Conservation (phyloP, 2,888 invertebrate species). For the Drosophila mimica region DNA sequence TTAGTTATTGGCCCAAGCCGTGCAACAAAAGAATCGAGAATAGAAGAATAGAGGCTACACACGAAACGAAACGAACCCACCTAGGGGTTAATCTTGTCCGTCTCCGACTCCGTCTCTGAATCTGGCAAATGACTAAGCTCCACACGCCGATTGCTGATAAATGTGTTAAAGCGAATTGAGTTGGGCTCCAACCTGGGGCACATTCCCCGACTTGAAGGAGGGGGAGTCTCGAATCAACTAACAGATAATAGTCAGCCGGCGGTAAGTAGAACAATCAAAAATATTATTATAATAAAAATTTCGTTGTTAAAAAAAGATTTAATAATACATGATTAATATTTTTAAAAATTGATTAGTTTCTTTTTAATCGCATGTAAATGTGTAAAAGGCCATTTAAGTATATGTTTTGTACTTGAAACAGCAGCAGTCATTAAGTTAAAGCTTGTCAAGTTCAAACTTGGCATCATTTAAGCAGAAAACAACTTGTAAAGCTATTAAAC, state of each 20-base stretch:
- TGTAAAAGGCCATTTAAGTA: neutral
- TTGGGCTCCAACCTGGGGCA: neutral
- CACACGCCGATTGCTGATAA: conserved; percentile 66
- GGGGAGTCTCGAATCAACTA: neutral
- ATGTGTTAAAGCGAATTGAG: conserved; percentile 44
- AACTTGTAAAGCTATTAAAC: conserved; percentile 6
- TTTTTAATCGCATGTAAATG: neutral
- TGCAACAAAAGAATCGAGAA: conserved; percentile 31
- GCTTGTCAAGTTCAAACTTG: conserved; percentile 17
- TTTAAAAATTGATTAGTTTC: neutral
- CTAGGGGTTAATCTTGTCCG: conserved; percentile 56
- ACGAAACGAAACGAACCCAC: conserved; percentile 30
- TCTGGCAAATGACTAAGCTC: conserved; percentile 51
- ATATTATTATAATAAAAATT: neutral
- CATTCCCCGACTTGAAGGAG: conserved; percentile 1
- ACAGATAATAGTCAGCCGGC: neutral
- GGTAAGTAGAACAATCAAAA: neutral
- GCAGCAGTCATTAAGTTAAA: conserved; percentile 24
- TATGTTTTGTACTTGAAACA: neutral
- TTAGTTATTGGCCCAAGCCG: conserved; percentile 62
- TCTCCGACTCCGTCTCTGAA: conserved; percentile 10
- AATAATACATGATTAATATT: neutral
- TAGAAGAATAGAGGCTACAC: conserved; percentile 5
- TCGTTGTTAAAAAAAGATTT: neutral
- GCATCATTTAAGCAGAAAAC: neutral